Evolutionary conservation across 2,797 vertebrate genomes (phyloP).

Genomic region (Silurus lanzhouensis): DNA sequence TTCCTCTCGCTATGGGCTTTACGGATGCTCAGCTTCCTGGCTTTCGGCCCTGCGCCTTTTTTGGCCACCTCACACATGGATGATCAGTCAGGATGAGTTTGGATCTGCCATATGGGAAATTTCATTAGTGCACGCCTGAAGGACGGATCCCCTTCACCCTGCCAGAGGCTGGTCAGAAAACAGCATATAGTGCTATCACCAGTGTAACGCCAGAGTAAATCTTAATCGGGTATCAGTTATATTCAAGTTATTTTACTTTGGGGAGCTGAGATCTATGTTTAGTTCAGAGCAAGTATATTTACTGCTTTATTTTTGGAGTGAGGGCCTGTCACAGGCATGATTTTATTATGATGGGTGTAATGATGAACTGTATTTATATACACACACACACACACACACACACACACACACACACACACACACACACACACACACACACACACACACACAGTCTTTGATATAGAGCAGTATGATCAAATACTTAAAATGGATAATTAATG

Average conservation of each 20-base stretch:
- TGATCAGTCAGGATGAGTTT: conserved; percentile 64
- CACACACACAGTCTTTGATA: not conserved
- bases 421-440: not conserved
- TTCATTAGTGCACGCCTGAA: conserved; percentile 71
- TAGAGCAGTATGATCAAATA: not conserved
- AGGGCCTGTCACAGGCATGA: not conserved
- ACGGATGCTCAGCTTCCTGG: conserved; percentile 39
- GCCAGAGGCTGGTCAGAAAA: conserved; percentile 35
- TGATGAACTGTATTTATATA: not conserved
- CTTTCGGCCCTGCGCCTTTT: conserved; percentile 52
- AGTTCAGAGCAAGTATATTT: not conserved
- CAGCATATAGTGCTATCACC: not conserved
- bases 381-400: no score
- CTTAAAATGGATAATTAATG: not conserved
- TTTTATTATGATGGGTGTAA: not conserved
- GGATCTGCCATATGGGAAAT: conserved; percentile 74
- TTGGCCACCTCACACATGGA: conserved; percentile 66
- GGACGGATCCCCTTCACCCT: conserved; percentile 58
- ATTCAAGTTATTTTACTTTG: not conserved
- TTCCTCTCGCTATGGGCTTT: not conserved
- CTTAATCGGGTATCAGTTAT: conserved; percentile 15
- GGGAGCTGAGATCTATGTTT: conserved; percentile 14
- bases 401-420: not conserved
- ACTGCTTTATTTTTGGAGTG: conserved; percentile 14
- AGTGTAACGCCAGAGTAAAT: conserved; percentile 3